These are phyloP conservation scores for Alcis repandata DNA, from an alignment of 2,888 invertebrate genomes.

Conservation along the genomic window DNA sequence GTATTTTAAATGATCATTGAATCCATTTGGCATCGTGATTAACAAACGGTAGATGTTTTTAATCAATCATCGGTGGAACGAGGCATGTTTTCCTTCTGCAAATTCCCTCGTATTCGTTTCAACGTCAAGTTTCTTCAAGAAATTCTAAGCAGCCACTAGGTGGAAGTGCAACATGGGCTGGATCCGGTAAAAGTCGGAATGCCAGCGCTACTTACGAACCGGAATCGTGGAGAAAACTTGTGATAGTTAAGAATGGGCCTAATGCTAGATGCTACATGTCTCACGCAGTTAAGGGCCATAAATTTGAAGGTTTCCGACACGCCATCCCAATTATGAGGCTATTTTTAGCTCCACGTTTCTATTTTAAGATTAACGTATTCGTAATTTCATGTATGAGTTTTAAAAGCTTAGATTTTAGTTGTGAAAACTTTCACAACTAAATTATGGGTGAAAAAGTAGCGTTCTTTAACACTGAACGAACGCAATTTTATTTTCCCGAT, in stretches of 20 bases:
- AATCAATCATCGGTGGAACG: background rate
- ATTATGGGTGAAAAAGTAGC: too few species aligned
- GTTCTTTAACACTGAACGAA: too few species aligned
- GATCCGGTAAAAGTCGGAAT: conserved; percentile 49
- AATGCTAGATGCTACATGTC: too few species aligned
- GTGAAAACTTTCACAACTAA: too few species aligned
- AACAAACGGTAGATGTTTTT: background rate
- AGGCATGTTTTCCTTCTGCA: conserved; percentile 9
- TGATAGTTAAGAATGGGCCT: conserved; percentile 10
- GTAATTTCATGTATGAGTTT: background rate
- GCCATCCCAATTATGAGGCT: background rate
- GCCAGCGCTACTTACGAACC: conserved; percentile 37
- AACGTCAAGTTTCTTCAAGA: conserved; percentile 19
- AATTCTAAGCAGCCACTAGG: conserved; percentile 32
- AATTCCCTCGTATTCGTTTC: conserved; percentile 5
- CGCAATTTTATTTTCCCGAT: too few species aligned
- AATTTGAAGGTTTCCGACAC: background rate
- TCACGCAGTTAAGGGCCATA: conserved; percentile 1
- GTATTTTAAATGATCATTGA: background rate
- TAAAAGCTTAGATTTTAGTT: too few species aligned
- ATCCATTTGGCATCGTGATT: background rate
- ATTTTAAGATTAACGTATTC: background rate
- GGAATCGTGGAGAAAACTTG: conserved; percentile 41
- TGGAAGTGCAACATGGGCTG: conserved; percentile 34
- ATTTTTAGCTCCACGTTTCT: background rate